phyloP scores from a whole-genome alignment of 2,113 vertebrate species.

The Python bivittatus region DNA sequence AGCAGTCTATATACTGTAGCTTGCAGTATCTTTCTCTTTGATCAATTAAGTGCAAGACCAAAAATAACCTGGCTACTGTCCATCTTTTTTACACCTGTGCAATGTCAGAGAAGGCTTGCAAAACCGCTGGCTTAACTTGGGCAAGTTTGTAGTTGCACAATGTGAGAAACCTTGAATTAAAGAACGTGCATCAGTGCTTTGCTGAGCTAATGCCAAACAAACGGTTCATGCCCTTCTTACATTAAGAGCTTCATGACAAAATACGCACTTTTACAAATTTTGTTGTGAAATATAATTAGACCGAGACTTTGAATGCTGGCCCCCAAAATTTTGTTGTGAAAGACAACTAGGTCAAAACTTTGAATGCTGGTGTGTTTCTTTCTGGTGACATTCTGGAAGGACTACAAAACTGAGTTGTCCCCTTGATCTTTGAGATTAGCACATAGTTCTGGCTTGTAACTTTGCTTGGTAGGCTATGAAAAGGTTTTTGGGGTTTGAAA shows the following conservation, averaged over 20 bases:
- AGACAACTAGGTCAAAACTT: neutral
- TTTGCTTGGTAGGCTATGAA: neutral
- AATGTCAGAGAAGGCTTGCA: neutral
- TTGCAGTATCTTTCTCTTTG: neutral
- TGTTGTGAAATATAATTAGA: neutral
- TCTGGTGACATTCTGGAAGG: neutral
- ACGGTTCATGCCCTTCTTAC: slow-evolving; percentile 3
- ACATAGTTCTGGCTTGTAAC: neutral
- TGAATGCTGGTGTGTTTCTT: neutral
- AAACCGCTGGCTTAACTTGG: neutral
- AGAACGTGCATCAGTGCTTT: neutral
- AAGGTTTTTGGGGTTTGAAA: neutral
- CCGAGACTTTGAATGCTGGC: neutral
- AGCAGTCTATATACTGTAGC: neutral
- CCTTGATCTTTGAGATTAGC: neutral
- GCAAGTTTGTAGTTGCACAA: neutral
- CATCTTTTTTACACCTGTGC: neutral
- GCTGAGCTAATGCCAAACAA: slow-evolving; percentile 4
- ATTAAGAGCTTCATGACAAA: slow-evolving; percentile 6
- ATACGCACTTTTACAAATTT: neutral
- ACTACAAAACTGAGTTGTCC: neutral
- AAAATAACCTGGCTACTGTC: neutral
- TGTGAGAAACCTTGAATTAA: slow-evolving; percentile 1
- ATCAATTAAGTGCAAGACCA: neutral
- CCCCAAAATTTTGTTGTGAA: neutral